phyloP scores from a whole-genome alignment of 2,888 invertebrate species.

The Erynnis tages region DNA sequence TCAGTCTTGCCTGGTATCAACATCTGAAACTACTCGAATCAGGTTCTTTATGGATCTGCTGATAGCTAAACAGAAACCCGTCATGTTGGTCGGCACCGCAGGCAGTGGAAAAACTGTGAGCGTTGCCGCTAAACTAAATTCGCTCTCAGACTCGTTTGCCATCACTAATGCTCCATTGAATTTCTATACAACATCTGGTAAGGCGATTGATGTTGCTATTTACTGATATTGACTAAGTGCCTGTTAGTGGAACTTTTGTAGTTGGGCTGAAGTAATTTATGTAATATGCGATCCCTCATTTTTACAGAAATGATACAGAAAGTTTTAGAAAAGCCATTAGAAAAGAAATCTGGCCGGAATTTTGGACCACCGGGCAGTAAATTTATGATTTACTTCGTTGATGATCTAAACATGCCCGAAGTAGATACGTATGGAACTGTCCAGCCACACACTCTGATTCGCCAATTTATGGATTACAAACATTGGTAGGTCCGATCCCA shows the following conservation, averaged over 20 bases:
- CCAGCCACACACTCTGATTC: constrained; percentile 95
- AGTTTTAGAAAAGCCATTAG: constrained; percentile 94
- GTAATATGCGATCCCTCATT: no score
- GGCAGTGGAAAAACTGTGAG: constrained; percentile 97
- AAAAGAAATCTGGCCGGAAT: constrained; percentile 97
- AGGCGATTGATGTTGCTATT: constrained; percentile 22
- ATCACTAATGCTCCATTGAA: constrained; percentile 96
- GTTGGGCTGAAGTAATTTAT: no score
- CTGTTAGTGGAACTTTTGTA: no score
- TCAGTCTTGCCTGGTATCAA: constrained; percentile 91
- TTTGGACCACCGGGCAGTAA: constrained; percentile 97
- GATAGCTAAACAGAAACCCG: constrained; percentile 88
- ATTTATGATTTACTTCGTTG: constrained; percentile 95
- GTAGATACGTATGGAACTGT: constrained; percentile 97
- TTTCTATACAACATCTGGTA: constrained; percentile 95
- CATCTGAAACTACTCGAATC: constrained; percentile 93
- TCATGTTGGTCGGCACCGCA: constrained; percentile 95
- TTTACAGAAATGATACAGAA: constrained; percentile 90
- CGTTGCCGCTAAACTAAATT: constrained; percentile 89
- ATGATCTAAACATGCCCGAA: constrained; percentile 98
- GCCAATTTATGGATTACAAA: constrained; percentile 95
- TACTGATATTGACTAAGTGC: no score
- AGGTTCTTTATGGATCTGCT: constrained; percentile 94
- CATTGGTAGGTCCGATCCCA: constrained; percentile 95
- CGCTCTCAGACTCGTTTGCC: constrained; percentile 88